A percentile compares a stretch with the other conserved stretches of the same genome.
phyloP scores from a whole-genome alignment of 1,140 invertebrate genomes.

The Telenomus remus region DNA sequence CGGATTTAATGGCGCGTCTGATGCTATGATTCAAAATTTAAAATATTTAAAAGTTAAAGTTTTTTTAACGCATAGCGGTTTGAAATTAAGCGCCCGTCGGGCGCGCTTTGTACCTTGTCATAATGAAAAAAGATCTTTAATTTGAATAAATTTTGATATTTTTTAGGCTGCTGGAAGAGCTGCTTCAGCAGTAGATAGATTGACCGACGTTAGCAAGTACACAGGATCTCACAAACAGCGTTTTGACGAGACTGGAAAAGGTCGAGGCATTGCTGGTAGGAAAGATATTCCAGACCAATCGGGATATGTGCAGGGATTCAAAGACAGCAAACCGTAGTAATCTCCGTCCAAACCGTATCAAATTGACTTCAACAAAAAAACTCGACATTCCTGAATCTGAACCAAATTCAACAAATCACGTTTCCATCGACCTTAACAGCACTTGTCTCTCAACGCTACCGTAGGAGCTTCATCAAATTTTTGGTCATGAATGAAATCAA shows the following conservation, averaged over 20 bases:
- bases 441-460: background rate
- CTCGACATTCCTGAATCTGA: conserved; percentile 21
- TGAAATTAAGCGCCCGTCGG: too few species aligned
- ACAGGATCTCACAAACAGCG: conserved; percentile 93
- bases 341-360: conserved; percentile 42
- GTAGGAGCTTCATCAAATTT: conserved; percentile 2
- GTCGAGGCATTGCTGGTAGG: conserved; percentile 90
- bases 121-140: too few species aligned
- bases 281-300: conserved; percentile 86
- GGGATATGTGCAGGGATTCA: conserved; percentile 93
- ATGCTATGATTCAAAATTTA: too few species aligned
- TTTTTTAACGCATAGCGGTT: too few species aligned
- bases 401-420: conserved; percentile 28
- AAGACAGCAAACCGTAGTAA: conserved; percentile 80
- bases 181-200: conserved; percentile 85
- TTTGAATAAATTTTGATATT: background rate
- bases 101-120: too few species aligned
- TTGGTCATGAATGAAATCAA: too few species aligned
- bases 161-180: conserved; percentile 78
- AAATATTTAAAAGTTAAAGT: too few species aligned
- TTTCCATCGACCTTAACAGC: conserved; percentile 6
- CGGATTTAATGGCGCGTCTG: too few species aligned
- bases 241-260: conserved; percentile 90
- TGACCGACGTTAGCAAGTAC: conserved; percentile 93
- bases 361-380: conserved; percentile 7